Base-by-base conservation (phyloP, 2,113 vertebrate genomes). In the Sinocyclocheilus rhinocerous region DNA sequence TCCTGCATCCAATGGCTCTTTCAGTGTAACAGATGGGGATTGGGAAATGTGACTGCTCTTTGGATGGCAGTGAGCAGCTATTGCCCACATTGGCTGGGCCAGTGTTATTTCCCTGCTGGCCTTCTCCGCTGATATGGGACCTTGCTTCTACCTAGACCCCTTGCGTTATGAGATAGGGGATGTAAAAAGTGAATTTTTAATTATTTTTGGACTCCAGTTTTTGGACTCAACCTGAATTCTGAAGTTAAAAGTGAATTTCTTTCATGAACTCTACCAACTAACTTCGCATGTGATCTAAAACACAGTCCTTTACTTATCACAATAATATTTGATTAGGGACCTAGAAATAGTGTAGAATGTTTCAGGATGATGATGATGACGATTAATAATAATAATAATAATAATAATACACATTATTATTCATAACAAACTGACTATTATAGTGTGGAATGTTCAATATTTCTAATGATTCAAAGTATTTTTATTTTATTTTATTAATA, bases 21-120 rank as follows among this genome's bases (percentile, higher is more conserved):
- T 20, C 36, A 20, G 0, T 48, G n/a, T 65, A 65, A 81, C 79
- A 81, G 79, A 81, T 81, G 79, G 79, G 79, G 39, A 26, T 24
- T 29, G 36, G 26, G 52, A 65, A 81, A 81, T 65, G 79, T 48
- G 57, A 80, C 77, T 63, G 77, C n/a, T 77, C 20, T 79, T 79
- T 79, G 78, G 78, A 63, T 81, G 57, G 20, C 57, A 63, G 22
- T 63, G 7, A 63, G 57, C 12, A 81, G 57, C n/a, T 63, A 15
- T 61, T 39, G 55, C 52, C 16, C 52, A 79, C 55, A 61, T 55
- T 42, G 22, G 15, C 78, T 45, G 39, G n/a, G 78, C 59, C 13
- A 22, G 59, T 16, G 15, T 65, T 81, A 81, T 65, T 48, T 81
- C 39, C 15, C 59, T 18, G 15, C 78, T 48, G 59, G 36, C 59